phyloP scores from a whole-genome alignment of 2,888 invertebrate species.

The Automeris io region DNA sequence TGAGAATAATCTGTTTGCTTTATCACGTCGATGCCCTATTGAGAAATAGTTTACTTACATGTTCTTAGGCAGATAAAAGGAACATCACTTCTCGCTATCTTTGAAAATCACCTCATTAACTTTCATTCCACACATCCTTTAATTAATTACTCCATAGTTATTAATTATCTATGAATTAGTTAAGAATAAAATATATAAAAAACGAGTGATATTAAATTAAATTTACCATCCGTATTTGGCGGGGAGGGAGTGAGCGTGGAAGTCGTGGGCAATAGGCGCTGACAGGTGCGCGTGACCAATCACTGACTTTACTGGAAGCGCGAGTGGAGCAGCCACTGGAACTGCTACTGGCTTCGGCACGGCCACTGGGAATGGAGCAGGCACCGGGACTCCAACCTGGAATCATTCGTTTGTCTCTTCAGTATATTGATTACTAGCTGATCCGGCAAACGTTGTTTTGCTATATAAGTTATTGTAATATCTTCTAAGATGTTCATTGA shows the following conservation, averaged over 20 bases:
- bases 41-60: no score
- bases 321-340: slow-evolving; percentile 52
- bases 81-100: no score
- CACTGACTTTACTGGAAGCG: slow-evolving; percentile 43
- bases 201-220: slow-evolving; percentile 16
- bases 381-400: slow-evolving; percentile 65
- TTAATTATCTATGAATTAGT: no score
- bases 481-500: no score
- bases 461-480: no score
- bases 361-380: slow-evolving; percentile 66
- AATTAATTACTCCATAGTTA: no score
- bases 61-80: no score
- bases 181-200: slow-evolving; percentile 2
- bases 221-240: slow-evolving; percentile 42
- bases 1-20: no score
- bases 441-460: no score
- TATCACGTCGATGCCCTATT: no score
- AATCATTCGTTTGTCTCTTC: slow-evolving; percentile 14
- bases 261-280: slow-evolving; percentile 20
- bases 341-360: slow-evolving; percentile 61
- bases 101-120: no score
- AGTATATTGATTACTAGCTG: background rate
- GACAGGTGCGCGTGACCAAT: slow-evolving; percentile 24
- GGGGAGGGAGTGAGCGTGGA: slow-evolving; percentile 21
- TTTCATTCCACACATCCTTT: no score